A percentile compares a stretch with the other conserved stretches of the same genome.
phyloP scores from a whole-genome alignment of 2,888 invertebrate species.

The Nipponacmea schrenckii region DNA sequence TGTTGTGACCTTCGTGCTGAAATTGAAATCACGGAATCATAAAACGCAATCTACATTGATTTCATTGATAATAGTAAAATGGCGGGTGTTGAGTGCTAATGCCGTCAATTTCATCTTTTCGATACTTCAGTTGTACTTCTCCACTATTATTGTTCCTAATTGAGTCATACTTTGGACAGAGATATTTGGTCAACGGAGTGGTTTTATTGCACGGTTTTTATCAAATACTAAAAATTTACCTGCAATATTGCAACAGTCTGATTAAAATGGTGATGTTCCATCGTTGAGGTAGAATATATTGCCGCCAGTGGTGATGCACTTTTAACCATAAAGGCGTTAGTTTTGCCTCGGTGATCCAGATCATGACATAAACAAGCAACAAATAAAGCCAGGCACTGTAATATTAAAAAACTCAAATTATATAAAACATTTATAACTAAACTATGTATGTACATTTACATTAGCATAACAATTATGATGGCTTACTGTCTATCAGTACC shows the following conservation, averaged over 20 bases:
- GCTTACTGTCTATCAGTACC: too few species aligned
- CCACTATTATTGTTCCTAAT: too few species aligned
- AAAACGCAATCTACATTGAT: not conserved
- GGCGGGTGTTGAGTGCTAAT: too few species aligned
- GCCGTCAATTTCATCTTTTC: too few species aligned
- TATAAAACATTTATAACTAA: not conserved
- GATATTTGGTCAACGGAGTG: too few species aligned
- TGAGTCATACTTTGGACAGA: too few species aligned
- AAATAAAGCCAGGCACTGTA: slow-evolving; percentile 80
- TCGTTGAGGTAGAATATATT: slow-evolving; percentile 86
- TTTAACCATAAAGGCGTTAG: slow-evolving; percentile 86
- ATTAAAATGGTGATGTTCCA: slow-evolving; percentile 90
- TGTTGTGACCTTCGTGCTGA: slow-evolving; percentile 84
- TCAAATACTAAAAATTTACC: slow-evolving; percentile 40
- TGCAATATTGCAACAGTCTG: slow-evolving; percentile 87
- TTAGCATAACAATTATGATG: not conserved
- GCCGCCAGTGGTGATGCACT: slow-evolving; percentile 84
- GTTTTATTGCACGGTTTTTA: too few species aligned
- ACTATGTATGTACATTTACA: not conserved
- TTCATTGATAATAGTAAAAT: too few species aligned
- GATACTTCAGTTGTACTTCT: too few species aligned
- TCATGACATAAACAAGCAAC: slow-evolving; percentile 87
- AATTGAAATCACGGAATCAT: slow-evolving; percentile 24
- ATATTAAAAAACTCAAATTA: slow-evolving; percentile 28
- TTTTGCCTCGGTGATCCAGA: slow-evolving; percentile 86